phyloP scores from a whole-genome alignment of 2,888 invertebrate species.

The Dolichopus griseipennis region DNA sequence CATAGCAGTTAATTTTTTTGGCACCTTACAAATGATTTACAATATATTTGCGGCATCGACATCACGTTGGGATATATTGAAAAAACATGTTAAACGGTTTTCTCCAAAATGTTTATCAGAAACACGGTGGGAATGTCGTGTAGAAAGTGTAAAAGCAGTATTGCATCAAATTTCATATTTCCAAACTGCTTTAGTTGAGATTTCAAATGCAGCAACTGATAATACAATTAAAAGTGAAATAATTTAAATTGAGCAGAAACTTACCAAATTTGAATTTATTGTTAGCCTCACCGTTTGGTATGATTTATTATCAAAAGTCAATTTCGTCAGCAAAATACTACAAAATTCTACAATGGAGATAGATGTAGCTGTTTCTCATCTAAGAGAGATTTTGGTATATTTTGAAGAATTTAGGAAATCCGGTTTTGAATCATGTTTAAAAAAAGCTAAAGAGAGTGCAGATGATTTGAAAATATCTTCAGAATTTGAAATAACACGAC shows the following conservation, averaged over 20 bases:
- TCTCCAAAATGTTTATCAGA: constrained; percentile 5
- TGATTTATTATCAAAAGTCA: constrained; percentile 2
- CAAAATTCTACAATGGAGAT: constrained; percentile 7
- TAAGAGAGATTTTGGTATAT: no score
- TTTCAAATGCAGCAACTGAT: constrained; percentile 7
- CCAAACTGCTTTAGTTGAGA: constrained; percentile 7
- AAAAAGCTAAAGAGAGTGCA: constrained; percentile 8
- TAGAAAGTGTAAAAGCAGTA: constrained; percentile 8
- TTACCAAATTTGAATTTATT: constrained; percentile 2
- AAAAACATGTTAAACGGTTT: not conserved
- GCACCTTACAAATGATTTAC: not conserved
- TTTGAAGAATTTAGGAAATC: no score
- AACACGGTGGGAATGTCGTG: constrained; percentile 11
- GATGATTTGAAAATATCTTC: constrained; percentile 10
- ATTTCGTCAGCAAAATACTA: constrained; percentile 11
- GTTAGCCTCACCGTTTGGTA: not conserved
- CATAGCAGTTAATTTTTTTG: constrained; percentile 10
- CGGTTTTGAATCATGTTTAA: constrained; percentile 5
- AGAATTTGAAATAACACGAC: constrained; percentile 10
- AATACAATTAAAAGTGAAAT: constrained; percentile 6
- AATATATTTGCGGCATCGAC: constrained; percentile 9
- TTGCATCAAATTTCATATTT: constrained; percentile 7
- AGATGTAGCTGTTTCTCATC: constrained; percentile 9
- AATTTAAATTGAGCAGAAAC: not conserved
- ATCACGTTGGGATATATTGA: constrained; percentile 5